phyloP scores from a whole-genome alignment of 2,797 vertebrate genomes.

The Pangasius sanitwongsei region DNA sequence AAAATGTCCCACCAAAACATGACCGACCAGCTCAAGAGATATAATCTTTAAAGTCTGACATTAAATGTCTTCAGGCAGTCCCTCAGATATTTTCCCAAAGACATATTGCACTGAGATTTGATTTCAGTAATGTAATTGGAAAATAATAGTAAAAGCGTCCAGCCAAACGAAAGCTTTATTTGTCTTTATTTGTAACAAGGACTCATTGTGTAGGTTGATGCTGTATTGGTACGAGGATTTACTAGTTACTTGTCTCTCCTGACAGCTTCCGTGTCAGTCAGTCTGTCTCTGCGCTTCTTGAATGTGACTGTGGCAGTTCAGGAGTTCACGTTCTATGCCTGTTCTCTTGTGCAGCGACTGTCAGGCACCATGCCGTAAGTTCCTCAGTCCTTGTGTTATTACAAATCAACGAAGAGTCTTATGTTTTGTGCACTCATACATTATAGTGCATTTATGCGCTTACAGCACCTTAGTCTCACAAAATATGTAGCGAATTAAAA shows the following conservation, averaged over 20 bases:
- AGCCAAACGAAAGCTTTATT: not conserved
- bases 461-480: not conserved
- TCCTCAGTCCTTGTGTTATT: not conserved
- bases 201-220: not conserved
- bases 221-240: not conserved
- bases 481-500: not conserved
- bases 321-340: constrained; percentile 92
- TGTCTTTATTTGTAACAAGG: not conserved
- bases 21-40: not conserved
- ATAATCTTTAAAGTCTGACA: not conserved
- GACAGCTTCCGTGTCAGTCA: constrained; percentile 88
- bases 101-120: constrained; percentile 4
- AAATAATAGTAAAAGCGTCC: not conserved
- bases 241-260: constrained; percentile 18
- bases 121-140: constrained; percentile 1
- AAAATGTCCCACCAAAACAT: not conserved
- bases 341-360: constrained; percentile 83
- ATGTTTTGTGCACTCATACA: not conserved
- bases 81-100: constrained; percentile 50
- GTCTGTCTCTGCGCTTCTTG: constrained; percentile 85
- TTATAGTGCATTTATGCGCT: not conserved
- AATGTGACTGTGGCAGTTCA: constrained; percentile 83
- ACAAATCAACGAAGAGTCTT: not conserved
- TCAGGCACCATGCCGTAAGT: constrained; percentile 89
- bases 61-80: not conserved